These are phyloP conservation scores for Isoperla grammatica DNA, from an alignment of 2,888 invertebrate species.

Conservation along the genomic window DNA sequence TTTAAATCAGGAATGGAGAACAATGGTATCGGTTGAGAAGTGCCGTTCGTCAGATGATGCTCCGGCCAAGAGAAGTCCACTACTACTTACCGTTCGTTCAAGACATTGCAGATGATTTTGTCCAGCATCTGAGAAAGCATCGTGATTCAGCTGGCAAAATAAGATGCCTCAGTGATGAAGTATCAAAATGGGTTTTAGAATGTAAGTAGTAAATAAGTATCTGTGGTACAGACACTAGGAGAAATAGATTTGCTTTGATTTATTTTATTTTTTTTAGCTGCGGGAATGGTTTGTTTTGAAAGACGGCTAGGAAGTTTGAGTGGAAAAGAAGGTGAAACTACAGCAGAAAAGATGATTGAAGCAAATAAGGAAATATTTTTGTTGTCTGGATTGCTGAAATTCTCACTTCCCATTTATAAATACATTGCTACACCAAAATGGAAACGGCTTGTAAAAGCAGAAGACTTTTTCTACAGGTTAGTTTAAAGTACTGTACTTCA, in stretches of 20 bases:
- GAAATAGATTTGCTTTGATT: constrained; percentile 3
- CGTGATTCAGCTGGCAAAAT: constrained; percentile 36
- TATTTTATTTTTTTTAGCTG: constrained; percentile 36
- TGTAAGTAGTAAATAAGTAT: constrained; percentile 38
- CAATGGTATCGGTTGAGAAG: constrained; percentile 50
- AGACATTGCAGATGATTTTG: constrained; percentile 43
- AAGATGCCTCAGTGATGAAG: constrained; percentile 39
- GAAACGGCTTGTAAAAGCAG: constrained; percentile 43
- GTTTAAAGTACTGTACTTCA: too few relatives aligned
- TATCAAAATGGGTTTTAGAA: constrained; percentile 47
- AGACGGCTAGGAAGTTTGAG: constrained; percentile 44
- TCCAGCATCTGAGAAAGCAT: constrained; percentile 39
- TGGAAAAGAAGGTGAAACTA: constrained; percentile 37
- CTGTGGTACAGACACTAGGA: background rate
- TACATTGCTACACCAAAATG: constrained; percentile 46
- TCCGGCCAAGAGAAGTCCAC: constrained; percentile 47
- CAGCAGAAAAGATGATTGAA: constrained; percentile 43
- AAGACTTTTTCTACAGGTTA: constrained; percentile 47
- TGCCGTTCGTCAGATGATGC: constrained; percentile 49
- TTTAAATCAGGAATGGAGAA: constrained; percentile 50
- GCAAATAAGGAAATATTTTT: constrained; percentile 39
- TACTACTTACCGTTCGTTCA: constrained; percentile 44
- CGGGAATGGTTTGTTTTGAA: constrained; percentile 48
- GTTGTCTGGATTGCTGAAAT: constrained; percentile 41
- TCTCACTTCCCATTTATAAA: constrained; percentile 46